phyloP scores from a whole-genome alignment of 92 coral and sea anemone species.

The Virgularia gustaviana region DNA sequence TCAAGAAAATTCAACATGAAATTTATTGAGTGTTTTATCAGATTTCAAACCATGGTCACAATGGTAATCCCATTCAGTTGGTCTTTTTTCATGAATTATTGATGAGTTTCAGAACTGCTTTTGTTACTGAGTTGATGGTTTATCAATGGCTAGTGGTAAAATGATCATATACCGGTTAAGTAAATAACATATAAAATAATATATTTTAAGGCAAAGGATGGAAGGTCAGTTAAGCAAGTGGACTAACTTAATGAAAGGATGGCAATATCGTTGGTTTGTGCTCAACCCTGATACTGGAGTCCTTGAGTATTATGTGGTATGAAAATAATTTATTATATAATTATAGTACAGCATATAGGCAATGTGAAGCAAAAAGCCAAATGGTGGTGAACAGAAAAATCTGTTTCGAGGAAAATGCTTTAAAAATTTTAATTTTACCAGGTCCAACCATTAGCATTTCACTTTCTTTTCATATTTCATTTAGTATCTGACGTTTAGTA shows the following conservation, averaged over 20 bases:
- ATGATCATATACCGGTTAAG: neutral
- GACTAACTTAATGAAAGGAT: conserved; percentile 95
- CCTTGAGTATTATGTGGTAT: conserved; percentile 93
- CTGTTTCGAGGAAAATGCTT: no score
- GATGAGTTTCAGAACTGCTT: neutral
- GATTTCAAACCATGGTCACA: conserved; percentile 50
- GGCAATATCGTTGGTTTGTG: conserved; percentile 98
- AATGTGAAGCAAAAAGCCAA: no score
- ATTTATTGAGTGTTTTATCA: neutral
- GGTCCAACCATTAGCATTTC: no score
- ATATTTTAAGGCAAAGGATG: conserved; percentile 68
- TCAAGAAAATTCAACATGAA: neutral
- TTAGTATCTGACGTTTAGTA: no score
- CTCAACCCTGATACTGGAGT: conserved; percentile 83
- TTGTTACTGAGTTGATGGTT: neutral
- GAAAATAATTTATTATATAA: no score
- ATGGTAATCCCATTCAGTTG: conserved; percentile 61
- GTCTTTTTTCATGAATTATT: conserved; percentile 17
- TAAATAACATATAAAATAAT: neutral
- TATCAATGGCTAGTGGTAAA: neutral
- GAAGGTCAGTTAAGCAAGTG: conserved; percentile 97
- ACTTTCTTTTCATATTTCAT: no score
- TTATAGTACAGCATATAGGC: no score
- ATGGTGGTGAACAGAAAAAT: no score
- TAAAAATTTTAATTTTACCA: no score